phyloP scores from a whole-genome alignment of 64 coral and sea anemone species.

The Astreopora myriophthalma region DNA sequence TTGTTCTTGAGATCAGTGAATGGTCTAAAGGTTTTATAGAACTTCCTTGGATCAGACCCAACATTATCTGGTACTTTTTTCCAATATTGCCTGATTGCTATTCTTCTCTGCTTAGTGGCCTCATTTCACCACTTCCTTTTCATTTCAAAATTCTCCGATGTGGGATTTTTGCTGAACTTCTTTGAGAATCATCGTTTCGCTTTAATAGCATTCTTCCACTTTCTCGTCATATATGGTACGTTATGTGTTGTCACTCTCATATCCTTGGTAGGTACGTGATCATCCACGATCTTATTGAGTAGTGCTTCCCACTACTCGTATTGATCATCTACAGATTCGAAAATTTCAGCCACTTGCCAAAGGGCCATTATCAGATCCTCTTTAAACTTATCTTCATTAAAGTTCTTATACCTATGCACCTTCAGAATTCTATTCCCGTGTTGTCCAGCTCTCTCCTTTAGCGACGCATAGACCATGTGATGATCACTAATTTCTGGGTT shows the following conservation, averaged over 20 bases:
- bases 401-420: constrained; percentile 14
- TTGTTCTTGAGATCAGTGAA: no score
- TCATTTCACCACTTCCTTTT: neutral
- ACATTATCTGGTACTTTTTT: neutral
- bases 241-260: neutral
- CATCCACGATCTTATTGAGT: neutral
- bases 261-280: neutral
- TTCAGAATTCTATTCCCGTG: neutral
- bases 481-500: constrained; percentile 22
- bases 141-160: neutral
- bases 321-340: neutral
- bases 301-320: neutral
- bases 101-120: neutral
- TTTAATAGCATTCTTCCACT: constrained; percentile 12
- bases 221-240: neutral
- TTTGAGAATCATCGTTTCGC: neutral
- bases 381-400: neutral
- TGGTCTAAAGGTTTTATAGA: no score
- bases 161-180: neutral
- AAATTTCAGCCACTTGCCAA: neutral
- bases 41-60: no score
- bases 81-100: neutral
- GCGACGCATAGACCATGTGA: neutral
- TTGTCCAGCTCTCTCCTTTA: constrained; percentile 6
- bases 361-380: neutral